Conservation (phyloP, 2,888 invertebrate species). For the Zonitis immaculata region DNA sequence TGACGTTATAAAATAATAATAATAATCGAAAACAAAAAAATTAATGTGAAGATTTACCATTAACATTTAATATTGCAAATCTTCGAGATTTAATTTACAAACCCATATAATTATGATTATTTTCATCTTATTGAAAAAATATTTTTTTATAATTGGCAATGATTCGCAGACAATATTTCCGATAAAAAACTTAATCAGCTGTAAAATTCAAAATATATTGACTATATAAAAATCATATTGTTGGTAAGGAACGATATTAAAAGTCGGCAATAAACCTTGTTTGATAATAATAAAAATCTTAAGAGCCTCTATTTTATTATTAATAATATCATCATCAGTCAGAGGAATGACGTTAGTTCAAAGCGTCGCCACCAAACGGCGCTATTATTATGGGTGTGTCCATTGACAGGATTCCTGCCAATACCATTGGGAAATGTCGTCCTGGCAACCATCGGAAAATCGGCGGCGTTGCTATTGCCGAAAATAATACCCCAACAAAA, state of each 20-base stretch:
- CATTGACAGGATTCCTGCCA: constrained; percentile 7
- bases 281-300: too few species aligned
- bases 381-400: constrained; percentile 16
- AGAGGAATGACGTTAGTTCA: constrained; percentile 4
- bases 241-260: not conserved
- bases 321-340: too few species aligned
- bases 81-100: too few species aligned
- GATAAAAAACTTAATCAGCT: not conserved
- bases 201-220: not conserved
- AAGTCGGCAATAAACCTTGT: not conserved
- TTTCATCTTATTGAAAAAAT: too few species aligned
- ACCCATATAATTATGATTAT: too few species aligned
- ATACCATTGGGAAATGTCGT: constrained; percentile 6
- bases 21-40: too few species aligned
- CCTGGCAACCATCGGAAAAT: not conserved
- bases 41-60: too few species aligned
- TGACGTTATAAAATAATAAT: too few species aligned
- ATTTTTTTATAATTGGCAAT: not conserved
- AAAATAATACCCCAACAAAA: not conserved
- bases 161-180: not conserved
- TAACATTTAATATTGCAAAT: too few species aligned
- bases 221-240: not conserved
- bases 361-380: constrained; percentile 11
- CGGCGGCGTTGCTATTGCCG: not conserved
- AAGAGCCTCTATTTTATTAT: too few species aligned